phyloP scores from a whole-genome alignment of 2,113 vertebrate genomes.

The Chaetorhynchus papuensis region DNA sequence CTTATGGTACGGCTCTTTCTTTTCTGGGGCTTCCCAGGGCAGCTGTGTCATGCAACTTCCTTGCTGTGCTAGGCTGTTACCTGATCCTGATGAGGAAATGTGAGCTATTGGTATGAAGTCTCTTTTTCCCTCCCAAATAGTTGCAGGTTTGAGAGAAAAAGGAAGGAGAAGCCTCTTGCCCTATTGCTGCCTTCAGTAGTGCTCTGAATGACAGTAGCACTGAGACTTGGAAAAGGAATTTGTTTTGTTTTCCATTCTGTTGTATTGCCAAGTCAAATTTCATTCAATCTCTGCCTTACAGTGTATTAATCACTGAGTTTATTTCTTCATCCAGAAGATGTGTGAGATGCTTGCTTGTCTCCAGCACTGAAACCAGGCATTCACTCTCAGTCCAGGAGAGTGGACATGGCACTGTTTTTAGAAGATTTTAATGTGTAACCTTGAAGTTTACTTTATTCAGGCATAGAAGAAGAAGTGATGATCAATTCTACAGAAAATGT shows the following conservation, averaged over 20 bases:
- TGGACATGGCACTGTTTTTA: background rate
- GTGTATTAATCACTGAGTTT: background rate
- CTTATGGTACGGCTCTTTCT: background rate
- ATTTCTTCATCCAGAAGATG: background rate
- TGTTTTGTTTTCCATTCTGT: background rate
- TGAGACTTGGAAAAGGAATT: background rate
- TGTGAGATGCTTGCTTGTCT: background rate
- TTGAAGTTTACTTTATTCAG: background rate
- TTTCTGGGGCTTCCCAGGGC: background rate
- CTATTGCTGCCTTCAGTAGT: background rate
- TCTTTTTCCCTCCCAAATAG: background rate
- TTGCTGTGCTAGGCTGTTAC: background rate
- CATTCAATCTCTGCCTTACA: background rate
- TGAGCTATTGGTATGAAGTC: background rate
- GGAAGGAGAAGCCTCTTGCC: background rate
- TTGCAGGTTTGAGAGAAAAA: background rate
- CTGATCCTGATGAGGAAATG: background rate
- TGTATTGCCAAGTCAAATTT: background rate
- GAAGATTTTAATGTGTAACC: background rate
- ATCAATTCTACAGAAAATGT: background rate
- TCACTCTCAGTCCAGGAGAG: background rate
- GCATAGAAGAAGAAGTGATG: background rate
- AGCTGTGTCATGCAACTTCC: background rate
- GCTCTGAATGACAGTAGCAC: background rate
- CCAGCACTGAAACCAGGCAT: background rate